Conservation (phyloP, 2,113 vertebrate species). For the Vulpes lagopus region DNA sequence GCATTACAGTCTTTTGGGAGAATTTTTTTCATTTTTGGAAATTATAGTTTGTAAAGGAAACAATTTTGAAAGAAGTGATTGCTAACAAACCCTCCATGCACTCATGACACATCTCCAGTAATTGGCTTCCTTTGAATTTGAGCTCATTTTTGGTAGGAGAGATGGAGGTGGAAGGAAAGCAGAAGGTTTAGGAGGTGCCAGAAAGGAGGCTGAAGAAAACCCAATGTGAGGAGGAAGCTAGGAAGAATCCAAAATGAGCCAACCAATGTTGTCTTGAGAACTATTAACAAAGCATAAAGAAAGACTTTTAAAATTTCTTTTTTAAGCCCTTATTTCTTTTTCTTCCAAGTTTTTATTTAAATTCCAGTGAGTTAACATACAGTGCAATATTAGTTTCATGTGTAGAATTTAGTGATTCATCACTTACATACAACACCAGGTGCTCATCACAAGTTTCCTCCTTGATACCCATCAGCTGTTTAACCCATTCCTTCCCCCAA, state of each 20-base stretch:
- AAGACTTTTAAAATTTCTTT: slow-evolving; percentile 23
- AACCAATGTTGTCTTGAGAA: slow-evolving; percentile 35
- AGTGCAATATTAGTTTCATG: not conserved
- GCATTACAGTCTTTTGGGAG: not conserved
- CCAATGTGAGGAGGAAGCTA: not conserved
- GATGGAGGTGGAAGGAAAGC: not conserved
- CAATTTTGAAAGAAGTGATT: slow-evolving; percentile 49
- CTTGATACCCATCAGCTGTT: not conserved
- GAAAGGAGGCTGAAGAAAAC: slow-evolving; percentile 35
- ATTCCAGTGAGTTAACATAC: not conserved
- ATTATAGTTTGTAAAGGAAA: slow-evolving; percentile 46
- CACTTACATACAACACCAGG: not conserved
- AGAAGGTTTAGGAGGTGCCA: not conserved
- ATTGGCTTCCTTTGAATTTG: slow-evolving; percentile 44
- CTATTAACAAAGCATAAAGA: slow-evolving; percentile 22
- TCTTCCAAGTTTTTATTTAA: not conserved
- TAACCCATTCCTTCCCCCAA: not conserved
- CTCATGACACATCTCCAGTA: not conserved
- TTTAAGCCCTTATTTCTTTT: not conserved
- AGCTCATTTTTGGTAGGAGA: slow-evolving; percentile 38
- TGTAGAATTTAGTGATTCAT: not conserved
- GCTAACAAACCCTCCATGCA: not conserved
- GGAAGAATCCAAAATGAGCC: slow-evolving; percentile 31
- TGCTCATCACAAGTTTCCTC: not conserved
- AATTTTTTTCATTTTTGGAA: slow-evolving; percentile 15